Evolutionary conservation across 2,113 vertebrate species (phyloP).

Genomic region (Morone saxatilis): DNA sequence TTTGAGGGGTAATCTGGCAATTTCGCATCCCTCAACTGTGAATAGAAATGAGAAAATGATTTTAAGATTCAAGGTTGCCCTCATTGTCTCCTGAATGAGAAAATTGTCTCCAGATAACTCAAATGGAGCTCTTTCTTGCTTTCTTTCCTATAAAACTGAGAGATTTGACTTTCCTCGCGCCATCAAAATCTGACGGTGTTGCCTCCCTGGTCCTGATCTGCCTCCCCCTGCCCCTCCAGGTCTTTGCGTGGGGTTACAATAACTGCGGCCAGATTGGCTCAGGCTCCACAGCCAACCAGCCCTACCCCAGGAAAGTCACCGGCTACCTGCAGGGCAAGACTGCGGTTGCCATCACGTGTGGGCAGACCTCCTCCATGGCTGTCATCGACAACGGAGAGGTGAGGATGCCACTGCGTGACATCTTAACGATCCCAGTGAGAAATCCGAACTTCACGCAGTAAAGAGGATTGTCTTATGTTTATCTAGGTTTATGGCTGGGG

Average conservation of each 20-base stretch:
- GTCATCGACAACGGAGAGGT: slow-evolving; percentile 95
- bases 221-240: slow-evolving; percentile 73
- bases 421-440: background rate
- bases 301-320: slow-evolving; percentile 90
- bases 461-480: background rate
- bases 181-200: too few relatives aligned
- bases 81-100: too few relatives aligned
- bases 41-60: too few relatives aligned
- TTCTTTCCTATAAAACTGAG: too few relatives aligned
- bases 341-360: slow-evolving; percentile 89
- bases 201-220: background rate
- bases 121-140: too few relatives aligned
- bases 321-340: slow-evolving; percentile 89
- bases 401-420: background rate
- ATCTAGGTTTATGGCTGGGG: slow-evolving; percentile 93
- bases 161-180: too few relatives aligned
- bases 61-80: too few relatives aligned
- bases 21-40: too few relatives aligned
- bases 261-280: slow-evolving; percentile 96
- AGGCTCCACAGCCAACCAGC: slow-evolving; percentile 94
- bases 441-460: background rate
- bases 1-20: too few relatives aligned
- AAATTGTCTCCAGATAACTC: too few relatives aligned
- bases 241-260: slow-evolving; percentile 96
- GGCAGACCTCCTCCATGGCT: slow-evolving; percentile 94